phyloP scores from a whole-genome alignment of 2,888 invertebrate species.

The Eupithecia inturbata region DNA sequence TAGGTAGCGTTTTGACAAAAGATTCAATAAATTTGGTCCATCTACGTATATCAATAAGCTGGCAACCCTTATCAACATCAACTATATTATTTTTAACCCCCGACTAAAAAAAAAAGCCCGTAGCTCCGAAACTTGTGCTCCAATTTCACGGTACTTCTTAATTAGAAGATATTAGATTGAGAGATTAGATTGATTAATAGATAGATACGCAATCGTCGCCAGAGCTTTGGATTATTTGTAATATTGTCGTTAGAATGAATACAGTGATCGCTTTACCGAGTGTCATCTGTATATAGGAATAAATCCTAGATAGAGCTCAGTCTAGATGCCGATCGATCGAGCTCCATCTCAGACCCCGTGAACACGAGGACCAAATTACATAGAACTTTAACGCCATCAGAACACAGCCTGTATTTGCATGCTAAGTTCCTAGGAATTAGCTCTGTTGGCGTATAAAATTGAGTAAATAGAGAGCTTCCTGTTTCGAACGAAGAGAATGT shows the following conservation, averaged over 20 bases:
- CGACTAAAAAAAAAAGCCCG: no score
- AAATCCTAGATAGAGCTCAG: background rate
- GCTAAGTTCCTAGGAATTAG: background rate
- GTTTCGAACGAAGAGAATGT: slow-evolving; percentile 3
- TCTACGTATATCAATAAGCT: background rate
- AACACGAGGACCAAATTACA: background rate
- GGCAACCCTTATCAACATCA: background rate
- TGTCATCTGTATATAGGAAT: background rate
- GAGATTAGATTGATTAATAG: no score
- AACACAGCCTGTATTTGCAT: slow-evolving; percentile 12
- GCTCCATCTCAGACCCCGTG: slow-evolving; percentile 12
- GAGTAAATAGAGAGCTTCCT: slow-evolving; percentile 13
- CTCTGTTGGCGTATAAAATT: slow-evolving; percentile 8
- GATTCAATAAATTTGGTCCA: no score
- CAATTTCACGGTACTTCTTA: no score
- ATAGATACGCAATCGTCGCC: no score
- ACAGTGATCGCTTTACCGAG: background rate
- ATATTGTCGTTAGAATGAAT: no score
- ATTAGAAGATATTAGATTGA: no score
- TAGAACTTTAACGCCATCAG: slow-evolving; percentile 12
- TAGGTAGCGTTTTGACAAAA: no score
- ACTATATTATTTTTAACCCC: no score
- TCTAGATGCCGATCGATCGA: slow-evolving; percentile 22
- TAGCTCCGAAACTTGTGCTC: no score
- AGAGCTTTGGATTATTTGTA: no score